Percentiles rank a stretch among this genome's conserved stretches.
Evolutionary conservation across 2,113 vertebrate genomes (phyloP).

Genomic region (Etia nguti): DNA sequence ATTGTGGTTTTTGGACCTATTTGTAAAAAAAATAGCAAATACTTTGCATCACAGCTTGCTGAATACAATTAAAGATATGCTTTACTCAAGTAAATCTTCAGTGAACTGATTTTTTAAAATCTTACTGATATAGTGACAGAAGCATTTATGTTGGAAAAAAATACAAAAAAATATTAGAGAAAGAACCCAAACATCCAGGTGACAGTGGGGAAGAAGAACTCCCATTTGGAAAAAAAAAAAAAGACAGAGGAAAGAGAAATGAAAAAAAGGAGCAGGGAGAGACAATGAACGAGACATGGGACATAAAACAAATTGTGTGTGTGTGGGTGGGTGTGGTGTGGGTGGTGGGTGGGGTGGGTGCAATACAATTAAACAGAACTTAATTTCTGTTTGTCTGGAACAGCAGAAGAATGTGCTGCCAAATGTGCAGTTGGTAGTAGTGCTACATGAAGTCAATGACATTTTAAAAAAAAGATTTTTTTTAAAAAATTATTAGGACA

Average conservation of each 20-base stretch:
- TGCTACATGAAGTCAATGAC: not conserved
- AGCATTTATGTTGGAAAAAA: not conserved
- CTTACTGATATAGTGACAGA: accelerated
- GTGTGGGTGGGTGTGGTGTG: too few relatives aligned
- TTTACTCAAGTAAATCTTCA: not conserved
- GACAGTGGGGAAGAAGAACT: not conserved
- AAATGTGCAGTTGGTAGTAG: not conserved
- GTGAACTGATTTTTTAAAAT: not conserved
- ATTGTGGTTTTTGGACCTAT: accelerated
- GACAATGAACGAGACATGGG: not conserved
- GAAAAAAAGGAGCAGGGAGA: accelerated
- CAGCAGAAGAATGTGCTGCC: not conserved
- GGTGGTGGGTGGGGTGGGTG: not conserved
- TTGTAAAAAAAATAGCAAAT: not conserved
- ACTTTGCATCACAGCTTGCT: not conserved
- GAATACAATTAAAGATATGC: not conserved
- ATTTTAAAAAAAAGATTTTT: not conserved
- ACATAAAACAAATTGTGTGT: not conserved
- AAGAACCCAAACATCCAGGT: not conserved
- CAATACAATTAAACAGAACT: too few relatives aligned
- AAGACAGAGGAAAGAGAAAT: not conserved
- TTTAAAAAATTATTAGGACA: accelerated
- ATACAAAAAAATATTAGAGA: not conserved
- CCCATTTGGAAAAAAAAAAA: not conserved
- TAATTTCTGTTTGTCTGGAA: not conserved